A percentile compares a stretch with the other conserved stretches of the same genome.
Evolutionary conservation across 1,140 invertebrate genomes (phyloP).

Genomic region (Brachionus sp.): DNA sequence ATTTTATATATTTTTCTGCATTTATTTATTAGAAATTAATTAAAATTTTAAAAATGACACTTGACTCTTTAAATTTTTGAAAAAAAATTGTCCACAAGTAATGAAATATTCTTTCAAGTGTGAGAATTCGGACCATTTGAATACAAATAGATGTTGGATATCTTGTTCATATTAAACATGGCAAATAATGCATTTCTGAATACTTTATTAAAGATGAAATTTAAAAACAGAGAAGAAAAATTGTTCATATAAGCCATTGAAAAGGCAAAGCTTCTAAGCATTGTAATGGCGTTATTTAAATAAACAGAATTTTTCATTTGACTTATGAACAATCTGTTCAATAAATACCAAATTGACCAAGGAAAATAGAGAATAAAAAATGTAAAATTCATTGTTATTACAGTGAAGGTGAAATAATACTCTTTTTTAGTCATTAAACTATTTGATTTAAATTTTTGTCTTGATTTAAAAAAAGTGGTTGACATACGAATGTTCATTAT

Average conservation of each 20-base stretch:
- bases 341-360: conserved; percentile 23
- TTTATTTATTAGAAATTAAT: too few species aligned
- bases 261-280: not conserved
- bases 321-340: not conserved
- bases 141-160: not conserved
- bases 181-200: not conserved
- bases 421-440: not conserved
- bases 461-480: not conserved
- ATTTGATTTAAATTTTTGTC: not conserved
- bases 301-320: not conserved
- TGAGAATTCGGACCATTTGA: not conserved
- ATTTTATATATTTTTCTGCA: too few species aligned
- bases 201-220: conserved; percentile 12
- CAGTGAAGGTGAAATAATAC: conserved; percentile 9
- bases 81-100: too few species aligned
- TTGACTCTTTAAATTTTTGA: too few species aligned
- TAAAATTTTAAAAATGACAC: too few species aligned
- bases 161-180: not conserved
- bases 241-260: conserved; percentile 33
- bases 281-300: not conserved
- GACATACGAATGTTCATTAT: not conserved
- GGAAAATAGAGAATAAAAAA: conserved; percentile 18
- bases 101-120: not conserved
- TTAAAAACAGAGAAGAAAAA: not conserved
- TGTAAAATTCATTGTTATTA: conserved; percentile 22